Conservation (phyloP, 35 echinoderm and acorn worm species). For the Diadema setosum region DNA sequence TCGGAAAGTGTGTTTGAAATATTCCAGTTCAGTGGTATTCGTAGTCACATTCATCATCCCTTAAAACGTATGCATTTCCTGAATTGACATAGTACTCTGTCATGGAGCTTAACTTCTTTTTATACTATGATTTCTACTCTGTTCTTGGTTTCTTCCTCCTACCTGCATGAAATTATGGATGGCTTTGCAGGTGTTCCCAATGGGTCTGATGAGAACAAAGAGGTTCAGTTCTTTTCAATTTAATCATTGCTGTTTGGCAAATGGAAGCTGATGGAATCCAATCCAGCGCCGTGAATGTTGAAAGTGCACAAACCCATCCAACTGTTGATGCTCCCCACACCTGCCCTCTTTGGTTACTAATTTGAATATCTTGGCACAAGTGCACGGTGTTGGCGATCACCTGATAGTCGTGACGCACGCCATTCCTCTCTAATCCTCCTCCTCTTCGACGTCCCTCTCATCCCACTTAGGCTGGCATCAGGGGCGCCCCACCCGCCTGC, state of each 20-base stretch:
- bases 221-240: background rate
- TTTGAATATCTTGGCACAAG: background rate
- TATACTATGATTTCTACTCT: no score
- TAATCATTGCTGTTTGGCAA: background rate
- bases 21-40: no score
- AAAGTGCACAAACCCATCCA: background rate
- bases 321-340: background rate
- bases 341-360: constrained; percentile 8
- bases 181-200: no score
- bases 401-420: background rate
- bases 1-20: no score
- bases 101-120: no score
- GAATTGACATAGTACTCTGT: no score
- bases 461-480: background rate
- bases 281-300: background rate
- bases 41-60: no score
- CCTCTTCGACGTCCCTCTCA: background rate
- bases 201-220: no score
- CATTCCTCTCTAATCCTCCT: background rate
- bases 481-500: background rate
- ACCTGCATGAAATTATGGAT: no score
- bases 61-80: no score
- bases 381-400: background rate
- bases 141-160: no score
- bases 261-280: background rate